Base-by-base conservation (phyloP, 2,797 vertebrate species). In the Xiphorhynchus erythropygius region DNA sequence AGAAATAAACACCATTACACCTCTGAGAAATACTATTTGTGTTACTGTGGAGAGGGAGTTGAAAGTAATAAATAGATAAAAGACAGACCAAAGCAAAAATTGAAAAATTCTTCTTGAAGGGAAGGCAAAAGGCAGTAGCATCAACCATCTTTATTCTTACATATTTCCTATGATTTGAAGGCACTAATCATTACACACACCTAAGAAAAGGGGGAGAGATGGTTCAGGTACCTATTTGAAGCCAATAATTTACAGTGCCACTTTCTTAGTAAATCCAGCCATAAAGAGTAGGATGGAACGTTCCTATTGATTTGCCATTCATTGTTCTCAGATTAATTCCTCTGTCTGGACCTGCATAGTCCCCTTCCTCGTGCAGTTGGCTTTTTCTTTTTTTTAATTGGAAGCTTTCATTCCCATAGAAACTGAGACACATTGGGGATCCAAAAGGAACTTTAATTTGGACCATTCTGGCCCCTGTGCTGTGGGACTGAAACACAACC, bases 21-120 rank as follows among this genome's bases (percentile, higher is more conserved):
- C 95, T 97, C 83, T 95, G 92, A 95, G 94, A 94, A 96, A 65
- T 71, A 73, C 69, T 94, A 69, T 90, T 90, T 96, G 59, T 90
- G 60, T 84, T 96, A 82, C 64, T 77, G 71, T 90, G 68, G 76
- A 81, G 88, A 91, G 24, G 5, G 8, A 82, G 59, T 19, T 65
- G 24, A 50, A 84, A 75, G 12, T 35, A 73, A 65, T 87, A 68
- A 87, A 69, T 37, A 64, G 6, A 84, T 77, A 35, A 84, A 95
- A 90, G 73, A 67, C 27, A 82, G 28, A 50, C 10, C 3, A 6
- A 89, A 62, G 21, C 24, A 47, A 87, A 82, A 81, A 71, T 37
- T 11, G 32, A 52, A 85, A 80, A 53, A 25, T 13, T 6, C 5
- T 50, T 67, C 33, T 81, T 6, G 3, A 83, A 83, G 19, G 33